phyloP scores from a whole-genome alignment of 2,888 invertebrate genomes.

The Parascotia fuliginaria region DNA sequence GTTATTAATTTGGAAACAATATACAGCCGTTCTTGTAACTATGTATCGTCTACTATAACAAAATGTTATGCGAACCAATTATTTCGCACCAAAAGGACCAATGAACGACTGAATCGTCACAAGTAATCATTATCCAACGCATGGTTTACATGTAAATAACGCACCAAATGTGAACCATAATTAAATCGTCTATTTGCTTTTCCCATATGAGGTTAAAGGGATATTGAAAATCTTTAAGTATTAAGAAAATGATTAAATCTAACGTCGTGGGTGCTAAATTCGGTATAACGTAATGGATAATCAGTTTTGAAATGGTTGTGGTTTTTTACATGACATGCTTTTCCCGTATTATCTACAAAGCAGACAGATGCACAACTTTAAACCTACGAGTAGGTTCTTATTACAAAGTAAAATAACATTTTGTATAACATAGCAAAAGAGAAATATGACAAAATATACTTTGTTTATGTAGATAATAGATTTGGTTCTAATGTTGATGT shows the following conservation, averaged over 20 bases:
- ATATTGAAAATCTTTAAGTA: neutral
- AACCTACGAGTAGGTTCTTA: too few species aligned
- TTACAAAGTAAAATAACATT: too few species aligned
- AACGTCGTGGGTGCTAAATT: neutral
- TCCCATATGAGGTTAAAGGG: neutral
- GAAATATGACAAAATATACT: too few species aligned
- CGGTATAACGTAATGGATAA: neutral
- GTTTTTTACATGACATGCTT: neutral
- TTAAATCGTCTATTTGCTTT: neutral
- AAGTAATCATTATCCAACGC: constrained; percentile 30
- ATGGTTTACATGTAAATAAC: constrained; percentile 40
- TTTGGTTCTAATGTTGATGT: too few species aligned
- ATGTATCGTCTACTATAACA: too few species aligned
- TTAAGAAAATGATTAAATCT: neutral
- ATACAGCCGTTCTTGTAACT: too few species aligned
- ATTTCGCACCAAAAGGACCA: too few species aligned
- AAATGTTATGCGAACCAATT: too few species aligned
- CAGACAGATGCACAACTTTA: too few species aligned
- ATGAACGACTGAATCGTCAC: constrained; percentile 42
- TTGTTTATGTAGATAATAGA: too few species aligned
- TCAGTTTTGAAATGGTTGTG: neutral
- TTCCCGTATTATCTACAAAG: neutral
- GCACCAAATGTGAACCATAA: constrained; percentile 8
- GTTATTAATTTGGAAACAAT: neutral
- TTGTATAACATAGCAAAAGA: too few species aligned